Evolutionary conservation across 2,888 invertebrate species (phyloP).

Genomic region (Chrysolina americana): DNA sequence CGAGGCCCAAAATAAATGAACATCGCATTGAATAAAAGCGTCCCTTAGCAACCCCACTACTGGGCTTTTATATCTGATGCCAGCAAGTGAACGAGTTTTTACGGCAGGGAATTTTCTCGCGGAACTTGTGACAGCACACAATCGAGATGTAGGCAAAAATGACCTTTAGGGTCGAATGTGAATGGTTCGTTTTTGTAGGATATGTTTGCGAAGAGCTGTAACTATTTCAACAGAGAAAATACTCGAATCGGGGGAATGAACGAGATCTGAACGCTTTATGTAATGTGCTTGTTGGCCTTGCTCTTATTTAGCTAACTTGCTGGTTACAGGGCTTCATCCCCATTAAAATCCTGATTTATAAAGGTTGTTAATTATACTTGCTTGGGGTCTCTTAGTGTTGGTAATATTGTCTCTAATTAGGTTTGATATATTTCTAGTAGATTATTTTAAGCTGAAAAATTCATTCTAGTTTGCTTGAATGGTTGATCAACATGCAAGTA

Average conservation of each 20-base stretch:
- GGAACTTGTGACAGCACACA: conserved; percentile 1
- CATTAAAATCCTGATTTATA: conserved; percentile 26
- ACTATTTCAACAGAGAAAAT: background rate
- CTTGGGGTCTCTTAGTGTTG: conserved; percentile 12
- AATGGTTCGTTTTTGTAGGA: background rate
- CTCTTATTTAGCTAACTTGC: conserved; percentile 29
- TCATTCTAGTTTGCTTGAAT: too few species aligned
- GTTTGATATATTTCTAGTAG: conserved; percentile 3
- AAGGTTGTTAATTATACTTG: conserved; percentile 23
- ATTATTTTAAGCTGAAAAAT: too few species aligned
- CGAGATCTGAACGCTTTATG: conserved; percentile 43
- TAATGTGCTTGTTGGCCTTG: conserved; percentile 40
- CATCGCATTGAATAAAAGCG: conserved; percentile 63
- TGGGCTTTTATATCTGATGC: conserved; percentile 58
- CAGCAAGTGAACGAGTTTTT: conserved; percentile 55
- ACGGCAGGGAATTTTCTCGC: conserved; percentile 10
- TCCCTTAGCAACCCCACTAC: conserved; percentile 60
- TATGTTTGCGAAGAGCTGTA: background rate
- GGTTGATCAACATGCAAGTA: too few species aligned
- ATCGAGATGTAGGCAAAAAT: background rate
- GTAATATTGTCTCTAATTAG: conserved; percentile 24
- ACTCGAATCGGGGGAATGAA: conserved; percentile 45
- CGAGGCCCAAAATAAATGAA: conserved; percentile 61
- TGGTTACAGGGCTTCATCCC: conserved; percentile 22
- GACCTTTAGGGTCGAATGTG: background rate